These are phyloP conservation scores for Sphaerophoria taeniata DNA, from an alignment of 2,888 invertebrate species.

Conservation along the genomic window DNA sequence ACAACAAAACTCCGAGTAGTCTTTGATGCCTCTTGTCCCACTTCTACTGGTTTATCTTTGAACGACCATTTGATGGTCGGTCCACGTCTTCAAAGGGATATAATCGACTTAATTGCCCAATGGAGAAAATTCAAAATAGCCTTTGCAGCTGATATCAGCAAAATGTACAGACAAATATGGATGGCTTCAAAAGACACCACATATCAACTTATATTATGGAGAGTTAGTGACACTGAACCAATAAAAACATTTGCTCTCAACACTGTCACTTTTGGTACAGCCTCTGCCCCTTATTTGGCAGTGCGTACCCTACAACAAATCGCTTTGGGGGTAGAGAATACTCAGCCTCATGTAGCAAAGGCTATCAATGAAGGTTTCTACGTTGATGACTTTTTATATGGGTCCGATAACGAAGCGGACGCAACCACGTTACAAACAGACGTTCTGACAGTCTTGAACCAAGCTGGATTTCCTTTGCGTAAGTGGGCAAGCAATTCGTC, in stretches of 20 bases:
- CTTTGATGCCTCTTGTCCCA: conserved; percentile 11
- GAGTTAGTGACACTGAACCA: not conserved
- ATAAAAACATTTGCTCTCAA: conserved; percentile 13
- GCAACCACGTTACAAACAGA: too few species aligned
- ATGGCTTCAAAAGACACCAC: conserved; percentile 22
- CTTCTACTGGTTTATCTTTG: conserved; percentile 4
- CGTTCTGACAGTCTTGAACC: too few species aligned
- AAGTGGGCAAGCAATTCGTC: conserved; percentile 45
- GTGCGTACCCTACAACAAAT: conserved; percentile 65
- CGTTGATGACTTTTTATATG: too few species aligned
- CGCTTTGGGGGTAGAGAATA: conserved; percentile 59
- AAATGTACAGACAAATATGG: conserved; percentile 38
- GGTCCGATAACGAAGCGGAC: too few species aligned
- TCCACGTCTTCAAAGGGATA: conserved; percentile 25
- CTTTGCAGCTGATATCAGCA: conserved; percentile 7
- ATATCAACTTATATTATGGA: conserved; percentile 37
- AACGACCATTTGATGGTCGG: conserved; percentile 18
- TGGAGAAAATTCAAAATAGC: conserved; percentile 13
- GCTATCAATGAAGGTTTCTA: too few species aligned
- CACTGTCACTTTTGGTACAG: conserved; percentile 71
- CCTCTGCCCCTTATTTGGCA: conserved; percentile 70
- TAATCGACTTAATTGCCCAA: conserved; percentile 27
- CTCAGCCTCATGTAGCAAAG: conserved; percentile 7
- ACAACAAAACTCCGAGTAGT: conserved; percentile 30
- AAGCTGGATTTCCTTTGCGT: too few species aligned